Percentiles rank a stretch among this genome's conserved stretches.
Evolutionary conservation across 1,140 invertebrate genomes (phyloP).

Genomic region (Cyphomyrmex costatus): DNA sequence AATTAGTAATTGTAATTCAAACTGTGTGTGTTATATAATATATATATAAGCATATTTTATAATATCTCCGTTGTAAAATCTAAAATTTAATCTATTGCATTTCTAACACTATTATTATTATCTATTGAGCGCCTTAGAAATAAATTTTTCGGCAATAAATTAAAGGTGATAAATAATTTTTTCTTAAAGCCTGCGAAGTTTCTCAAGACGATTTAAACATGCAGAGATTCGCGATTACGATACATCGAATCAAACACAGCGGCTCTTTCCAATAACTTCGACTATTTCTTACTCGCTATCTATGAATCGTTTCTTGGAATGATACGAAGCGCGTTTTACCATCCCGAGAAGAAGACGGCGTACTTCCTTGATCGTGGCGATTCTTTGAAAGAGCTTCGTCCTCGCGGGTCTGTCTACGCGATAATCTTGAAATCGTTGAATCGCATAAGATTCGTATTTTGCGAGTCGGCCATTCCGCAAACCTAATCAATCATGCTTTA

Average conservation of each 20-base stretch:
- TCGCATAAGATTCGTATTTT: constrained; percentile 48
- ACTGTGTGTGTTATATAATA: no score
- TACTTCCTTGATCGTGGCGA: constrained; percentile 61
- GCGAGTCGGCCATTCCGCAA: constrained; percentile 35
- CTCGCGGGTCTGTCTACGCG: constrained; percentile 5
- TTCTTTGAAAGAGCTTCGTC: constrained; percentile 52
- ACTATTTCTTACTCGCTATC: constrained; percentile 20
- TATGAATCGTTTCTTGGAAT: constrained; percentile 60
- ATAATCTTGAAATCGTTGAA: constrained; percentile 47
- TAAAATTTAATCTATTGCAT: neutral
- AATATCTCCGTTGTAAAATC: neutral
- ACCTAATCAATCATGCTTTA: constrained; percentile 64
- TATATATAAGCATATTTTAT: neutral
- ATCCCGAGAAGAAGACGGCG: constrained; percentile 15
- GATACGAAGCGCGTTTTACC: constrained; percentile 64
- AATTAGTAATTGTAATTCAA: constrained; percentile 19
- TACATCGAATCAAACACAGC: neutral
- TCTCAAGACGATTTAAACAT: neutral
- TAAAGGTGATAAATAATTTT: neutral
- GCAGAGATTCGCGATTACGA: neutral
- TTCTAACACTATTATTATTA: no score
- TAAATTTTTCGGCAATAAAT: neutral
- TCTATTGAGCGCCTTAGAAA: neutral
- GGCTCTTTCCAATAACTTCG: neutral
- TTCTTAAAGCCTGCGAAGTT: no score